Conservation (phyloP, 1,140 invertebrate genomes). For the Drosophila parabipectinata region DNA sequence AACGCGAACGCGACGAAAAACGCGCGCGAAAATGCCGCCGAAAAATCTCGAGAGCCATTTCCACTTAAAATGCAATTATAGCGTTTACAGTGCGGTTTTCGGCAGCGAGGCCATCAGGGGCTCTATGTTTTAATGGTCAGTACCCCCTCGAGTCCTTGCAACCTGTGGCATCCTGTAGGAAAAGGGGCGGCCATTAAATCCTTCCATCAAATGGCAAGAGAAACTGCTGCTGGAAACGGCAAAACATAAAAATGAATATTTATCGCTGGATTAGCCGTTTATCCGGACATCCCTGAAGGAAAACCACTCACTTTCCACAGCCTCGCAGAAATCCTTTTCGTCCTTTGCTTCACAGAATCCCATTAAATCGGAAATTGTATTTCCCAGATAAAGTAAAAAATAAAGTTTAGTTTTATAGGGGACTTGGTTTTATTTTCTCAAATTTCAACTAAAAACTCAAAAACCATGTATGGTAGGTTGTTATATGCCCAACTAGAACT, state of each 20-base stretch:
- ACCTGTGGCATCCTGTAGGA: conserved; percentile 8
- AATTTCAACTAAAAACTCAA: background rate
- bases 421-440: background rate
- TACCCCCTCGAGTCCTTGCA: background rate
- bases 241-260: conserved; percentile 30
- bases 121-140: conserved; percentile 4
- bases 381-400: background rate
- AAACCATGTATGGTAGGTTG: background rate
- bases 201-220: conserved; percentile 11
- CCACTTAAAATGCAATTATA: conserved; percentile 65
- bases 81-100: conserved; percentile 22
- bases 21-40: background rate
- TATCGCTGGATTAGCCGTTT: conserved; percentile 26
- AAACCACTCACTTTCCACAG: conserved; percentile 2
- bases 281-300: background rate
- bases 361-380: conserved; percentile 2
- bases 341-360: background rate
- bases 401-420: background rate
- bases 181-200: conserved; percentile 1
- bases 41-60: conserved; percentile 35
- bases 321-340: background rate
- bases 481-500: background rate
- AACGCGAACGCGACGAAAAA: conserved; percentile 1
- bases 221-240: background rate
- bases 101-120: background rate